Base-by-base conservation (phyloP, 2,113 vertebrate species). In the Melanostigma gelatinosum region DNA sequence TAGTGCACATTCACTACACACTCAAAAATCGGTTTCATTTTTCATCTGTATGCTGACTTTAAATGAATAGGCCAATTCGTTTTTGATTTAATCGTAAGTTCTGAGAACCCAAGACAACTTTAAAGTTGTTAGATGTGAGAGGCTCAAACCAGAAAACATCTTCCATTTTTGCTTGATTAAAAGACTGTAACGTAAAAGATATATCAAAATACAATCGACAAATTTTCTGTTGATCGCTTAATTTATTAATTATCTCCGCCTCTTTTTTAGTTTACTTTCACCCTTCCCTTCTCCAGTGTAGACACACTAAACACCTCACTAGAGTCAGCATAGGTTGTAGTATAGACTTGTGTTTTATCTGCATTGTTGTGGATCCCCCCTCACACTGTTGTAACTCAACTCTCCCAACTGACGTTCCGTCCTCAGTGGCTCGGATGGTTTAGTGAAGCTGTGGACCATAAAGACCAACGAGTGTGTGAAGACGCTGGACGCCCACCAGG, bases 391-490 rank as follows among this genome's bases (percentile, higher is more conserved):
- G 3, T 6, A 20, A 27, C n/a, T 58, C 16, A 4, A 29, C 7
- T 16, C 62, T 54, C 34, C 15, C 0, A 22, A 32, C 29, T 42
- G 6, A 10, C 9, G 24, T 42, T 86, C 61, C 69, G 62, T 89
- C 52, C 18, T 54, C 77, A 99, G 98, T 0, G 98, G 97, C 27
- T 97, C 98, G 0, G 98, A 99, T 0, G 98, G 98, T 16, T 96
- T 99, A 15, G 72, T 99, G 44, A 99, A 99, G 83, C 96, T 99
- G 44, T 99, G 98, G 98, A 99, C 98, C 52, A 97, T 99, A 83
- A 99, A 99, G 89, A 97, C 93, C 40, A 99, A 99, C 0, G 98
- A 98, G 89, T 99, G 98, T 12, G 95, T 98, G 79, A 96, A 96
- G 90, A 99, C 98, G 0, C 77, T 99, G 38, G 98, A 99, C 0